phyloP scores from a whole-genome alignment of 2,888 invertebrate genomes.

The Rutpela maculata region DNA sequence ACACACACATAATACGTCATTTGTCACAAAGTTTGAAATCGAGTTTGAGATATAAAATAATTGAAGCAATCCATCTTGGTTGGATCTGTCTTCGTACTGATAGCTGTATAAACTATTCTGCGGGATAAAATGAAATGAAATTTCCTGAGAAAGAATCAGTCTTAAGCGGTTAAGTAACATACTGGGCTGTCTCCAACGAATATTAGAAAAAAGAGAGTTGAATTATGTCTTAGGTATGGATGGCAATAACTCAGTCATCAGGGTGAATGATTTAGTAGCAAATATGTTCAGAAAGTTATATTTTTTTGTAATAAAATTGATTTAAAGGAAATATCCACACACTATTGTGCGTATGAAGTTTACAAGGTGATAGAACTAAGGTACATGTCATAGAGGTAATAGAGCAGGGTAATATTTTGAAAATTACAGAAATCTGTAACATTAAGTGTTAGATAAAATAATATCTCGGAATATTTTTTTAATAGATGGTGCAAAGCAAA shows the following conservation, averaged over 20 bases:
- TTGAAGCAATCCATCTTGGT: conserved; percentile 36
- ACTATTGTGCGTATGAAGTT: too few species aligned
- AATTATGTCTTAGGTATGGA: neutral
- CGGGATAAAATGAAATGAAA: conserved; percentile 13
- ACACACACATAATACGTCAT: conserved; percentile 47
- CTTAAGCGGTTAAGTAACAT: neutral
- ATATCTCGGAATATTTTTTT: too few species aligned
- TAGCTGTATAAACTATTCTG: conserved; percentile 22
- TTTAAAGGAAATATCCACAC: too few species aligned
- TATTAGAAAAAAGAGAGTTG: neutral
- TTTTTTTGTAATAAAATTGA: too few species aligned
- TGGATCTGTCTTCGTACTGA: conserved; percentile 23
- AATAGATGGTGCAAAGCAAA: too few species aligned
- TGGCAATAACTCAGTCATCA: neutral
- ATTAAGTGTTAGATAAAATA: too few species aligned
- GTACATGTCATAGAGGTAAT: too few species aligned
- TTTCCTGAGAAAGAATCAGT: conserved; percentile 6
- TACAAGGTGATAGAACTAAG: too few species aligned
- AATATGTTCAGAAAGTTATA: too few species aligned
- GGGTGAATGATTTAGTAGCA: too few species aligned
- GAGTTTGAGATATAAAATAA: conserved; percentile 34
- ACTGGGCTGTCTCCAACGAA: neutral
- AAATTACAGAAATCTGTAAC: too few species aligned
- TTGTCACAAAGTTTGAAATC: conserved; percentile 51
- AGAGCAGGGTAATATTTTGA: too few species aligned